A percentile compares a stretch with the other conserved stretches of the same genome.
These are phyloP conservation scores for Megastigmus dorsalis DNA, from an alignment of 2,888 invertebrate species.

Conservation along the genomic window DNA sequence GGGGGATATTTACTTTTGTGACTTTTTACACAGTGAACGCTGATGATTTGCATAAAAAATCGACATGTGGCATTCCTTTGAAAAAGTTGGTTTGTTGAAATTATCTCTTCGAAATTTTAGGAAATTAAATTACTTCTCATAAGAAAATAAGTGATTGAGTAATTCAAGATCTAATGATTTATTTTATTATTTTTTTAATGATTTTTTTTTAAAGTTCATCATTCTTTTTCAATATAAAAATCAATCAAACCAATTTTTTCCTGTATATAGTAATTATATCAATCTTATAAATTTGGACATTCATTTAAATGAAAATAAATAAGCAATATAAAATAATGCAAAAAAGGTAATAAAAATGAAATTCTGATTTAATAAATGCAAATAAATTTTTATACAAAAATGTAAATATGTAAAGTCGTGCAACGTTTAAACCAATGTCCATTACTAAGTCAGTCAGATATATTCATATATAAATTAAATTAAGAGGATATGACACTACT, in stretches of 20 bases:
- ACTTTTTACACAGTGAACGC: slow-evolving; percentile 31
- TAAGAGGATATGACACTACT: not conserved
- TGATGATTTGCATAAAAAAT: slow-evolving; percentile 34
- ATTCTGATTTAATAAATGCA: not conserved
- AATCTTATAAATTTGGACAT: slow-evolving; percentile 35
- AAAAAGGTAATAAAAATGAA: not conserved
- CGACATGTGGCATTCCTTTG: not conserved
- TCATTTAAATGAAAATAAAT: slow-evolving; percentile 2
- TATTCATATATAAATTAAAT: not conserved
- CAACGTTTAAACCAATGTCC: slow-evolving; percentile 40
- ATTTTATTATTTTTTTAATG: too few species aligned
- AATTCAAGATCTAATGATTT: too few species aligned
- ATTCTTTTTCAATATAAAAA: too few species aligned
- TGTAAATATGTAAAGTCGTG: slow-evolving; percentile 35
- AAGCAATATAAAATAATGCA: slow-evolving; percentile 2
- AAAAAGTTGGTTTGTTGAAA: slow-evolving; percentile 28
- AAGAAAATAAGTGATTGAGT: not conserved
- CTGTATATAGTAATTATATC: slow-evolving; percentile 4
- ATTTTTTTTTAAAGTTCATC: too few species aligned
- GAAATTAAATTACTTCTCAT: not conserved
- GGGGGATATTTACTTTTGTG: not conserved
- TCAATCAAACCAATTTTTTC: slow-evolving; percentile 35
- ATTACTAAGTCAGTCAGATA: slow-evolving; percentile 4
- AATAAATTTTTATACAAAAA: not conserved
- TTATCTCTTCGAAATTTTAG: too few species aligned